phyloP scores from a whole-genome alignment of 1,140 invertebrate species.

The Pseudobourletiella spinata region DNA sequence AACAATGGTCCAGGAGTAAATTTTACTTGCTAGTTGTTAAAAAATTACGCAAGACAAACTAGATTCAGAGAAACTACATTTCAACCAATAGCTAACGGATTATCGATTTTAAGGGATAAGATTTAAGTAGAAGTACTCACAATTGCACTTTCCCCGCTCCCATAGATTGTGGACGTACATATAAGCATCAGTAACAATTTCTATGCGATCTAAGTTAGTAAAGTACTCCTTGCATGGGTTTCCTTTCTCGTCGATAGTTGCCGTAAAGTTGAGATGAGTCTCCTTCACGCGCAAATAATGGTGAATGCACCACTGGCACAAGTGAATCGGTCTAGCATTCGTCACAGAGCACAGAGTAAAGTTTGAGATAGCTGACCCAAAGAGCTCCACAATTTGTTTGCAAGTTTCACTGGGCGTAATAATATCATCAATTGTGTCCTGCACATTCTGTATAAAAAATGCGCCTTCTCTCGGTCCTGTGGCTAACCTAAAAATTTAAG shows the following conservation, averaged over 20 bases:
- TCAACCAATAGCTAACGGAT: too few species aligned
- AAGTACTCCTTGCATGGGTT: constrained; percentile 31
- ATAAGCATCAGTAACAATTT: constrained; percentile 28
- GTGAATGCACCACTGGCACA: constrained; percentile 27
- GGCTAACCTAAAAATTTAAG: too few species aligned
- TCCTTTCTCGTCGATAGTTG: constrained; percentile 26
- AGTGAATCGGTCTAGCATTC: constrained; percentile 33
- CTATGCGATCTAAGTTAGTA: constrained; percentile 24
- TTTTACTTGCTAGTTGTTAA: too few species aligned
- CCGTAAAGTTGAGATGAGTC: constrained; percentile 19
- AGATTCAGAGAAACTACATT: too few species aligned
- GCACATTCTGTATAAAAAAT: too few species aligned
- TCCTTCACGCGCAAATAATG: constrained; percentile 18
- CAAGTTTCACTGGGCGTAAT: constrained; percentile 23
- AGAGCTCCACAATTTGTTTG: constrained; percentile 12
- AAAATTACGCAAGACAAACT: too few species aligned
- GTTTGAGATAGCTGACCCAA: constrained; percentile 29
- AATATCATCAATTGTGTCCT: too few species aligned
- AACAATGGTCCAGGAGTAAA: too few species aligned
- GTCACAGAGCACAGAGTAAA: constrained; percentile 29
- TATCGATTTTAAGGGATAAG: too few species aligned
- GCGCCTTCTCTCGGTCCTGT: too few species aligned
- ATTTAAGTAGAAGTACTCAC: constrained; percentile 20
- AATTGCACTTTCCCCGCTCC: constrained; percentile 30
- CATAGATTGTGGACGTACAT: constrained; percentile 28